Evolutionary conservation across 2,113 vertebrate genomes (phyloP).

Genomic region (Upupa epops): DNA sequence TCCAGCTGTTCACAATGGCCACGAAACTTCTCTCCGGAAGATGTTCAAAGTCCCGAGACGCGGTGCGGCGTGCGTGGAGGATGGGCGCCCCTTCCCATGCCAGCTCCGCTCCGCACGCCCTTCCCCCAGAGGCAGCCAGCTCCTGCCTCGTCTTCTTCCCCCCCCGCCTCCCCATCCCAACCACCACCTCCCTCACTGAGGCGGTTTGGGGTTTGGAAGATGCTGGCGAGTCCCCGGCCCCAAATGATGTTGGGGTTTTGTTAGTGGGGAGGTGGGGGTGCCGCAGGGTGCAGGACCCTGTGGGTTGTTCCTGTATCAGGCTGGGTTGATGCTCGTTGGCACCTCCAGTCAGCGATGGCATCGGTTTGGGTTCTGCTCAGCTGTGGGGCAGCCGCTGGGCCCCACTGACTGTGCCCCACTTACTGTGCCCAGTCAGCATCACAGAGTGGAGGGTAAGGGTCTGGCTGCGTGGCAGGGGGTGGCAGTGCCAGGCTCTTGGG

Average conservation of each 20-base stretch:
- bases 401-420: neutral
- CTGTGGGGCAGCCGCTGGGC: fast-evolving
- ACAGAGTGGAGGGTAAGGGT: neutral
- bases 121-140: slow-evolving; percentile 57
- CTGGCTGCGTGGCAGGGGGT: neutral
- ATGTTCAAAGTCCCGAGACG: slow-evolving; percentile 68
- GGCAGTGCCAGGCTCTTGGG: neutral
- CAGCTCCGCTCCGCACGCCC: slow-evolving; percentile 51
- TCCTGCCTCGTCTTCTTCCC: neutral
- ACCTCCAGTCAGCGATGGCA: neutral
- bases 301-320: no score
- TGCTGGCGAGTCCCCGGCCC: slow-evolving; percentile 3
- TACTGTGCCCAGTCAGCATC: neutral
- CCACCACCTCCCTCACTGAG: neutral
- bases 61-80: slow-evolving; percentile 61
- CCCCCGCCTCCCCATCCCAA: no score
- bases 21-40: slow-evolving; percentile 71
- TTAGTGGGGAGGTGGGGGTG: neutral
- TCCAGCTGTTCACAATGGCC: slow-evolving; percentile 74
- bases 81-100: slow-evolving; percentile 66
- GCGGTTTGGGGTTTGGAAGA: slow-evolving; percentile 16
- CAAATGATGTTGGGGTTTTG: neutral
- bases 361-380: neutral
- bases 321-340: fast-evolving
- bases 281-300: neutral